Percentiles rank a stretch among this genome's conserved stretches.
phyloP scores from a whole-genome alignment of 2,113 vertebrate genomes.

The Plectropomus leopardus region DNA sequence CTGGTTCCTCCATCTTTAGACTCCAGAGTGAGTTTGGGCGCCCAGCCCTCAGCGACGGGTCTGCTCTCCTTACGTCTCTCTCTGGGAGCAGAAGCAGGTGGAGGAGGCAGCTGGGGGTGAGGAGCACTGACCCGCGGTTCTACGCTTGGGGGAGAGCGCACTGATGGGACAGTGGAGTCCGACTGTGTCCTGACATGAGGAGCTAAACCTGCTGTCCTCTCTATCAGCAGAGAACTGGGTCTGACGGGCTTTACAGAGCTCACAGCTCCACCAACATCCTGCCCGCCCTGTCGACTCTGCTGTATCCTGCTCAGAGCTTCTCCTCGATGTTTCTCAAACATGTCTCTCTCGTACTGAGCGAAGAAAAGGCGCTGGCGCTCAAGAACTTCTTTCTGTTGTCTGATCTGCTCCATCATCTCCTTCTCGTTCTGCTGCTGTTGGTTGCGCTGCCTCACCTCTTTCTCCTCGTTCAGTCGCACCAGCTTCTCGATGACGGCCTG shows the following conservation, averaged over 20 bases:
- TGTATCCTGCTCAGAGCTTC: slow-evolving; percentile 87
- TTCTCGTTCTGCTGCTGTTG: slow-evolving; percentile 92
- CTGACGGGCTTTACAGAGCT: slow-evolving; percentile 72
- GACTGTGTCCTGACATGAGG: slow-evolving; percentile 78
- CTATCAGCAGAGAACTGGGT: slow-evolving; percentile 70
- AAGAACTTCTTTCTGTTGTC: slow-evolving; percentile 92
- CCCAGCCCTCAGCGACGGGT: slow-evolving; percentile 78
- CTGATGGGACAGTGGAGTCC: slow-evolving; percentile 58
- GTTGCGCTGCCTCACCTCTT: slow-evolving; percentile 91
- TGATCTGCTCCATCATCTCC: slow-evolving; percentile 98
- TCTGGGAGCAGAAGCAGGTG: slow-evolving; percentile 65
- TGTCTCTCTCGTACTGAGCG: slow-evolving; percentile 83
- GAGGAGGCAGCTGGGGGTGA: slow-evolving; percentile 70
- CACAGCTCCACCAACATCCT: slow-evolving; percentile 60
- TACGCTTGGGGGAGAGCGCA: slow-evolving; percentile 26
- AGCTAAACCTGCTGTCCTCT: slow-evolving; percentile 33
- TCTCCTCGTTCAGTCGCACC: slow-evolving; percentile 91
- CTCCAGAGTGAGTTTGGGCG: slow-evolving; percentile 85
- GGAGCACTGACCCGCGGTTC: slow-evolving; percentile 57
- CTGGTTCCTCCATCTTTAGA: slow-evolving; percentile 81
- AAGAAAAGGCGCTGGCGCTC: slow-evolving; percentile 89
- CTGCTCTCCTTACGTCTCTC: slow-evolving; percentile 74
- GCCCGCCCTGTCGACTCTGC: slow-evolving; percentile 76
- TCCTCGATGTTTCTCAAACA: slow-evolving; percentile 86
- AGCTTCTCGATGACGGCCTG: slow-evolving; percentile 88